A percentile compares a stretch with the other conserved stretches of the same genome.
Evolutionary conservation across 2,797 vertebrate species (phyloP).

Genomic region (Phalloptychus januarius): DNA sequence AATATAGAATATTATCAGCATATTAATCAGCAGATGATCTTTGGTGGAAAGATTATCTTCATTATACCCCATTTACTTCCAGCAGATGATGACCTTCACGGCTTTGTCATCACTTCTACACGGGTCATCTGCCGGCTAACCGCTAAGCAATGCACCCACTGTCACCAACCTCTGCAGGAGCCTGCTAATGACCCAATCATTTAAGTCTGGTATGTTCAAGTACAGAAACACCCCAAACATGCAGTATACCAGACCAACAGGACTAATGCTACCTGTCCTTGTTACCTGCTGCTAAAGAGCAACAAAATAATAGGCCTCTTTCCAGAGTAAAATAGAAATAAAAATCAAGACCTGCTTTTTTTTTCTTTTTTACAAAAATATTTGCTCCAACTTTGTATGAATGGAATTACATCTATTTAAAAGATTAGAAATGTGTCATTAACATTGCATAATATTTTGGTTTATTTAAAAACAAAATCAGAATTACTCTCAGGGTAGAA

Average conservation of each 20-base stretch:
- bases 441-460: not conserved
- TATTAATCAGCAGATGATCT: not conserved
- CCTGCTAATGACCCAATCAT: not conserved
- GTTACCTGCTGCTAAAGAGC: not conserved
- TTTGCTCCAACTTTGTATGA: not conserved
- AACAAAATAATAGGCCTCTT: not conserved
- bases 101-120: not conserved
- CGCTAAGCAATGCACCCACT: not conserved
- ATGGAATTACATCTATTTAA: not conserved
- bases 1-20: not conserved
- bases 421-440: not conserved
- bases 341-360: not conserved
- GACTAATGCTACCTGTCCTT: not conserved
- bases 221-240: not conserved
- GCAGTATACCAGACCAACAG: not conserved
- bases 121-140: not conserved
- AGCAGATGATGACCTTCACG: slow-evolving; percentile 1
- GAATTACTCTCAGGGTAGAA: not conserved
- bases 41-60: not conserved
- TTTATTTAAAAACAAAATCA: not conserved
- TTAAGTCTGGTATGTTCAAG: not conserved
- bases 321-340: not conserved
- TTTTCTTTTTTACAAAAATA: not conserved
- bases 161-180: not conserved
- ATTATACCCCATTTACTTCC: not conserved